Evolutionary conservation across 2,888 invertebrate genomes (phyloP).

Genomic region (Heliconius erato): DNA sequence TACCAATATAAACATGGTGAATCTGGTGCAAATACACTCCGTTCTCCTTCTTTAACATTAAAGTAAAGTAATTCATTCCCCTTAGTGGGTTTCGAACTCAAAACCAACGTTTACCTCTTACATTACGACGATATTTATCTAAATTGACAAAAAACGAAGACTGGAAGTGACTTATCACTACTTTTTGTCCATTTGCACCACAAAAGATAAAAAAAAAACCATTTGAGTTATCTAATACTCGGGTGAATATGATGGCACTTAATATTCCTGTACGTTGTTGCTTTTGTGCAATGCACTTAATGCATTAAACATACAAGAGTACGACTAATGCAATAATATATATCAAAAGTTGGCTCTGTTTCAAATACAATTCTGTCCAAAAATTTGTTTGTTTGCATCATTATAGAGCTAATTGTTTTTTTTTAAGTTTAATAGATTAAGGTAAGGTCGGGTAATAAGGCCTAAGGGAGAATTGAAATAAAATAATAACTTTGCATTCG

Average conservation of each 20-base stretch:
- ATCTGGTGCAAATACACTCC: too few relatives aligned
- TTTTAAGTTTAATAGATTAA: neutral
- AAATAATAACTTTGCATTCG: too few relatives aligned
- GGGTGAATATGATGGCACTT: neutral
- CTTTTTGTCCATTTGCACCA: too few relatives aligned
- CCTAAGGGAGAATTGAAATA: too few relatives aligned
- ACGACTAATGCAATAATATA: conserved; percentile 3
- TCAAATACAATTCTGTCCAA: neutral
- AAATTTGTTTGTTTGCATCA: neutral
- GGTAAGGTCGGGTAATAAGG: too few relatives aligned
- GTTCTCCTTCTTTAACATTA: too few relatives aligned
- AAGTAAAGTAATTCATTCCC: too few relatives aligned
- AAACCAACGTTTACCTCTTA: too few relatives aligned
- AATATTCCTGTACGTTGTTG: neutral
- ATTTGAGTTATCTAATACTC: neutral
- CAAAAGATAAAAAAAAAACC: neutral
- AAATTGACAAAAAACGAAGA: neutral
- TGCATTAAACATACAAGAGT: conserved; percentile 1
- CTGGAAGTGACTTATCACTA: neutral
- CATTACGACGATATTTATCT: too few relatives aligned
- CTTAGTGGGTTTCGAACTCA: neutral
- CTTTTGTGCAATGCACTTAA: conserved; percentile 13
- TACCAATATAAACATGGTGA: too few relatives aligned
- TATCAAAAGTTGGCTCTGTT: conserved; percentile 9
- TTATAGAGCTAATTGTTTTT: neutral